Conservation (phyloP, 2,797 vertebrate genomes). For the Ctenopoma multispine region DNA sequence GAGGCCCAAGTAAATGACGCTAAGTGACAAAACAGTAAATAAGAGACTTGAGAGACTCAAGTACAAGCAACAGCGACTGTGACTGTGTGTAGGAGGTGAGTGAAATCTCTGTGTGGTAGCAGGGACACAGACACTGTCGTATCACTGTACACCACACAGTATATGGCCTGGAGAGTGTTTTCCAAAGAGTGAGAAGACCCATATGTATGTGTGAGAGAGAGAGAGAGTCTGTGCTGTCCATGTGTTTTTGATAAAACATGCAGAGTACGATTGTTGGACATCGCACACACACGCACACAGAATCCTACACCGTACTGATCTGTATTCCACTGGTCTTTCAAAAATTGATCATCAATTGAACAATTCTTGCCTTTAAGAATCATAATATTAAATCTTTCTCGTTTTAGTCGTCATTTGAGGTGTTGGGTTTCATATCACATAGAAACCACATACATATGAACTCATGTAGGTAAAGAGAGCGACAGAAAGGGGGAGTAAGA, state of each 20-base stretch:
- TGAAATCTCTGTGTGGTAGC: constrained; percentile 9
- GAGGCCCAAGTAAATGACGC: constrained; percentile 17
- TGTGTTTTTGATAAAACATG: constrained; percentile 12
- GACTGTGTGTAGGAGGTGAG: constrained; percentile 49
- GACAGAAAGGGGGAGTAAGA: constrained; percentile 7
- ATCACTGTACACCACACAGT: constrained; percentile 21
- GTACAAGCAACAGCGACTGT: constrained; percentile 29
- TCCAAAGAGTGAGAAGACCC: not conserved
- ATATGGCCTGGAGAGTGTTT: constrained; percentile 32
- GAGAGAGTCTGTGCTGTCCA: not conserved
- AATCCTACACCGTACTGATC: no score
- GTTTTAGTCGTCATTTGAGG: no score
- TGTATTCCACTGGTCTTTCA: no score
- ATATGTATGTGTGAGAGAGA: constrained; percentile 2
- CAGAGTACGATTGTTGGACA: not conserved
- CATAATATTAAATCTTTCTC: no score
- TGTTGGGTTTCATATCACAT: no score
- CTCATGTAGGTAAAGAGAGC: not conserved
- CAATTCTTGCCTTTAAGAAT: no score
- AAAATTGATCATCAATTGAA: no score
- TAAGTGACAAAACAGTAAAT: no score
- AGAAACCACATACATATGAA: no score
- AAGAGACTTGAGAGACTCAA: constrained; percentile 8
- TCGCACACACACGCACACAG: not conserved
- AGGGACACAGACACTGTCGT: not conserved